Conservation (phyloP, 2,797 vertebrate genomes). For the Tachyglossus aculeatus region DNA sequence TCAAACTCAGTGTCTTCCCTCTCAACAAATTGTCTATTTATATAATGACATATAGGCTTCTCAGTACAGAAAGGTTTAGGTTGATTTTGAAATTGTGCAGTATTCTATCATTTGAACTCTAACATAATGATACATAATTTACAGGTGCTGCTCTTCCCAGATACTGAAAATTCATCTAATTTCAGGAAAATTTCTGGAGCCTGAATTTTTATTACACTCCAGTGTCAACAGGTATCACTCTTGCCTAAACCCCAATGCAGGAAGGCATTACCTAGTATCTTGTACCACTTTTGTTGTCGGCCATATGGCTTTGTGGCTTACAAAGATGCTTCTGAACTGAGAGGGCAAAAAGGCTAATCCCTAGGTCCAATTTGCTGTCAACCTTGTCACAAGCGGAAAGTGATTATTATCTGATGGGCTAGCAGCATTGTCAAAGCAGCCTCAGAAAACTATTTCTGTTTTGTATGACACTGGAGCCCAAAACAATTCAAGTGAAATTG, state of each 20-base stretch:
- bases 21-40: too few species aligned
- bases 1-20: too few species aligned
- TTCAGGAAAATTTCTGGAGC: conserved; percentile 13
- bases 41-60: too few species aligned
- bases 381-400: neutral
- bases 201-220: neutral
- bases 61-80: neutral
- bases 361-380: conserved; percentile 18
- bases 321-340: neutral
- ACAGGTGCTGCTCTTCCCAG: conserved; percentile 1
- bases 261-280: neutral
- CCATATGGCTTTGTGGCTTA: conserved; percentile 6
- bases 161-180: conserved; percentile 11
- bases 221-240: neutral
- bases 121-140: neutral
- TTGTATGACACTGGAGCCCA: neutral
- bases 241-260: neutral
- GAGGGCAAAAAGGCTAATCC: neutral
- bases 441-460: neutral
- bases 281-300: neutral
- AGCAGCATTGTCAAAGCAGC: neutral
- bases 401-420: neutral
- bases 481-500: neutral
- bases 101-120: neutral
- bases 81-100: neutral